Evolutionary conservation across 2,888 invertebrate genomes (phyloP), one percentile per base, ranked within the genome.

Genomic region (Odontomyia ornata): DNA sequence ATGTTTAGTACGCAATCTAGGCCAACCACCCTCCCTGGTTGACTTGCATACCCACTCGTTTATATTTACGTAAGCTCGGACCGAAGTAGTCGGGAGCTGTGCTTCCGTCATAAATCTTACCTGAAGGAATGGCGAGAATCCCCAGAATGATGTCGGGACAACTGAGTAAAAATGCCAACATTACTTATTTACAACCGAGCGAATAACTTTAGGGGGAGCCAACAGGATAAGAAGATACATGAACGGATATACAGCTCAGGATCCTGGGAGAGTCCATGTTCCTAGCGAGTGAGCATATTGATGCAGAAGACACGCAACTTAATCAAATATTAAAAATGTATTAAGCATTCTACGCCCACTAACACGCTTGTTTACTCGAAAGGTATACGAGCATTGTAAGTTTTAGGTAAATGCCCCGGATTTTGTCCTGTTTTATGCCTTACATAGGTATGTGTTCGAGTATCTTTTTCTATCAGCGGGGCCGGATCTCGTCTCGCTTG

Each of bases 241-340:
- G n/a, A 11, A 60, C n/a, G 15, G 21, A 21, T 25, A 25, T 23
- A 13, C n/a, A 5, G 60, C 7, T 36, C 23, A 25, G 30, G 0
- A n/a, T 11, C 5, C 28, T 11, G 25, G 30, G 36, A 36, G 60
- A 5, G 60, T 60, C 36, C 60, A 25, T 27, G 1, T 28, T 9
- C 5, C 28, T 13, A 64, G 30, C 30, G 30, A 11, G 30, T 5
- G 64, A 25, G 57, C 25, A 60, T 64, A 64, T 64, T 30, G 64
- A 64, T 64, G 30, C 64, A 27, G 9, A 30, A 23, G 30, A 64
- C 64, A 30, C 27, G 18, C 28, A 18, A 64, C 64, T 64, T 64
- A 64, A 64, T 64, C 28, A 64, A 64, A 64, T 64, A 64, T 64
- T 64, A 64, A 64, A 64, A 64, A 64, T 64, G 64, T 64, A 64